These are phyloP conservation scores for Scomber japonicus DNA, from an alignment of 2,113 vertebrate genomes.

Conservation along the genomic window DNA sequence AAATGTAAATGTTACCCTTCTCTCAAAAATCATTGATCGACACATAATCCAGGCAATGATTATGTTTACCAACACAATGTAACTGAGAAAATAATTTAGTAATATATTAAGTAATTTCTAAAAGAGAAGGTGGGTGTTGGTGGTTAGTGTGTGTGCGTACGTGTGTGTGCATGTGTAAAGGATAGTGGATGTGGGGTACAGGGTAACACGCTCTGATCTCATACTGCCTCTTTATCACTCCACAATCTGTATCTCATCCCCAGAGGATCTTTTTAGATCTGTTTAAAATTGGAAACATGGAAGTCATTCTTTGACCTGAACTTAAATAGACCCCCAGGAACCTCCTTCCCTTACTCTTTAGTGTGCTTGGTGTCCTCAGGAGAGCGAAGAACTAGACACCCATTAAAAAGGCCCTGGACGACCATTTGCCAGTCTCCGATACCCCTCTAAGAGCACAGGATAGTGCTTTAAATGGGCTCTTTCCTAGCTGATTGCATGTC, in stretches of 20 bases:
- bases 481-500: conserved; percentile 69
- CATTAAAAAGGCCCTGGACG: conserved; percentile 70
- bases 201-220: conserved; percentile 29
- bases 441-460: conserved; percentile 52
- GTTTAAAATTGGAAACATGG: conserved; percentile 66
- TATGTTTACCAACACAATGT: too few species aligned
- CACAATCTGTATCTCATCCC: conserved; percentile 34
- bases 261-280: conserved; percentile 42
- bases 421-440: conserved; percentile 63
- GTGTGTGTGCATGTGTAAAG: not conserved
- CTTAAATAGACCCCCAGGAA: conserved; percentile 63
- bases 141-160: not conserved
- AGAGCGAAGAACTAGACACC: conserved; percentile 60
- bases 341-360: conserved; percentile 32
- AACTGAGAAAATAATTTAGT: not conserved
- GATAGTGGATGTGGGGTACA: not conserved
- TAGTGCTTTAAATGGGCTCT: conserved; percentile 60
- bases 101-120: not conserved
- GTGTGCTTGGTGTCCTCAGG: conserved; percentile 40
- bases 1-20: too few species aligned
- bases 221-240: conserved; percentile 35
- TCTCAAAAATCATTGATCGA: too few species aligned
- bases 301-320: conserved; percentile 55
- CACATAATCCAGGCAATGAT: too few species aligned
- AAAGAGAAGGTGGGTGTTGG: too few species aligned